A percentile compares a stretch with the other conserved stretches of the same genome.
Evolutionary conservation across 2,113 vertebrate species (phyloP).

Genomic region (Rissa tridactyla): DNA sequence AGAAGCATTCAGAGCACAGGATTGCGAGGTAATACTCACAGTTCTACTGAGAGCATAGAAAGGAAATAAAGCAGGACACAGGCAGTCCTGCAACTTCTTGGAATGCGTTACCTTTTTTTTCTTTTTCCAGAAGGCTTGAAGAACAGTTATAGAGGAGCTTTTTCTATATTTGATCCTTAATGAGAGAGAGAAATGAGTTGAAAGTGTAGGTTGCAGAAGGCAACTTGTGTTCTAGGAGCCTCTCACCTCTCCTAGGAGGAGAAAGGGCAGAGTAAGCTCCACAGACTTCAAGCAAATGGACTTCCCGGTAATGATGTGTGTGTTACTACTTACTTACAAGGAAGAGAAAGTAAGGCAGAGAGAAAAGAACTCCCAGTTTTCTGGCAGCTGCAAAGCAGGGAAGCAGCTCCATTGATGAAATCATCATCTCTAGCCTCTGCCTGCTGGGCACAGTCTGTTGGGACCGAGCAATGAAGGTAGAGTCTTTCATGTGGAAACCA

Average conservation of each 20-base stretch:
- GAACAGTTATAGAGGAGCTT: background rate
- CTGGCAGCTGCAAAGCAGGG: background rate
- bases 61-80: background rate
- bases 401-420: background rate
- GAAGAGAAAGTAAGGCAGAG: background rate
- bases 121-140: background rate
- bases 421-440: background rate
- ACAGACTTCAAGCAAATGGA: background rate
- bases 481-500: background rate
- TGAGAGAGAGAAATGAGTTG: background rate
- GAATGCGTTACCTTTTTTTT: background rate
- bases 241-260: background rate
- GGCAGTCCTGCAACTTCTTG: background rate
- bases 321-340: background rate
- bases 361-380: background rate
- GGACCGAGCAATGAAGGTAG: background rate
- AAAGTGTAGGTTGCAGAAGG: background rate
- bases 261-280: background rate
- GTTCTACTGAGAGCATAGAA: background rate
- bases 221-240: background rate
- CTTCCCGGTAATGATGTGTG: background rate
- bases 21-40: background rate
- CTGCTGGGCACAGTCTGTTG: constrained; percentile 17
- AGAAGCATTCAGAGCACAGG: background rate
- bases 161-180: background rate